Conservation (phyloP, 2,888 invertebrate genomes). For the Cantharis rustica region DNA sequence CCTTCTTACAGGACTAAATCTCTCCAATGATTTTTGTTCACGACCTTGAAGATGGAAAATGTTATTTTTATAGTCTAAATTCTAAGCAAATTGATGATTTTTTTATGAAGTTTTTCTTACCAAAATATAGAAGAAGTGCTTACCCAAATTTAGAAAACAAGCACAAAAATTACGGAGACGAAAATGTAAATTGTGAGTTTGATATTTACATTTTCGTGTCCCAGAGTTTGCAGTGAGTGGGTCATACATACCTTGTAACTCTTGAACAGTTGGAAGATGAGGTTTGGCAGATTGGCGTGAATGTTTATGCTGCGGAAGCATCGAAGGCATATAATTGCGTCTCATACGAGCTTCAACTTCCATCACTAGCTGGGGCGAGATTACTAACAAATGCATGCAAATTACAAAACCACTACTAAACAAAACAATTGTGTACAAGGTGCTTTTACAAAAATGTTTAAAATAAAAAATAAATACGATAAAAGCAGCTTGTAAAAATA, state of each 20-base stretch:
- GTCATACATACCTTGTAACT: slow-evolving; percentile 67
- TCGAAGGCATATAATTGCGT: slow-evolving; percentile 75
- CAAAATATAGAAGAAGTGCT: slow-evolving; percentile 1
- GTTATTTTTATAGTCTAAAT: neutral
- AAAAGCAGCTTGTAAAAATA: neutral
- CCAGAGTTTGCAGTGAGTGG: neutral
- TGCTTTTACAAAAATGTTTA: slow-evolving; percentile 4
- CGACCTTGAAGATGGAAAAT: slow-evolving; percentile 54
- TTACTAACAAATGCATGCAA: slow-evolving; percentile 66
- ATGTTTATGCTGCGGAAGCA: slow-evolving; percentile 60
- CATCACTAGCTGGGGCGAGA: slow-evolving; percentile 86
- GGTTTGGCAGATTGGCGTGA: slow-evolving; percentile 61
- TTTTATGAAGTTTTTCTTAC: slow-evolving; percentile 19
- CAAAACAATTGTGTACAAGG: slow-evolving; percentile 36
- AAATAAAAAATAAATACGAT: neutral
- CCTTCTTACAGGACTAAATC: slow-evolving; percentile 89
- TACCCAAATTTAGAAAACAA: slow-evolving; percentile 24
- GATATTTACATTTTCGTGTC: neutral
- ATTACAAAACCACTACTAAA: slow-evolving; percentile 43
- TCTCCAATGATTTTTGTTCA: slow-evolving; percentile 66
- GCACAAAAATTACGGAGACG: slow-evolving; percentile 38
- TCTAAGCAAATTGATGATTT: neutral
- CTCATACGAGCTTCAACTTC: slow-evolving; percentile 88
- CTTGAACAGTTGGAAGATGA: slow-evolving; percentile 72
- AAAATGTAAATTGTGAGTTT: slow-evolving; percentile 38